Base-by-base conservation (phyloP, 35 echinoderm and acorn worm species). In the Strongylocentrotus purpuratus region DNA sequence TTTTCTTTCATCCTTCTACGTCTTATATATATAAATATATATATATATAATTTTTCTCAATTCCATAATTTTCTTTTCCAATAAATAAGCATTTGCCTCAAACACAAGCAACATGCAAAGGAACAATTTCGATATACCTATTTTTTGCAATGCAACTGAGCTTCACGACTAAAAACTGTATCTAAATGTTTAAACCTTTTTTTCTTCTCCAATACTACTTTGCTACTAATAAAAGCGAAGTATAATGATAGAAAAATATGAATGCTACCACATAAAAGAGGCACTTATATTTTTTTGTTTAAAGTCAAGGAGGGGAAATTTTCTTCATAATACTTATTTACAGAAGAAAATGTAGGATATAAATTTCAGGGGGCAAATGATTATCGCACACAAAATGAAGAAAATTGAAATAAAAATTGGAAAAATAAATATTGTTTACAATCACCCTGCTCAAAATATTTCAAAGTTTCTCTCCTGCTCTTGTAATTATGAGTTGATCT, bases 241-340 rank as follows among this genome's bases (percentile, higher is more conserved):
- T 25, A 78, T 59, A 59, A 59, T 78, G 65, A 71, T 71, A 71
- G 61, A 78, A 78, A 52, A 78, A 78, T 78, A 15, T 78, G 28
- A 78, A 15, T 78, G 65, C 65, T 78, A 78, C 65, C 65, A 78
- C 65, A 78, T 78, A n/a, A 78, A 78, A 78, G 65, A 78, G 65
- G 65, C 65, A 78, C 65, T 78, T 70, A 70, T 70, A 70, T 25
- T 25, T 78, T 25, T 78, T 28, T 28, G 7, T 78, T 78, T 78
- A 8, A 78, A 78, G 65, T 78, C 4, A 8, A 78, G 65, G 65
- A 78, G 65, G 22, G 65, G 20, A 78, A 78, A 78, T 78, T 0
- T 15, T 78, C 65, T n/a, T 78, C 22, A 28, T n/a, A 78, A 78
- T 78, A 78, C 28, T 78, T 59, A 78, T 78, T 78, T 28, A 78